A percentile compares a stretch with the other conserved stretches of the same genome.
phyloP scores from a whole-genome alignment of 1,140 invertebrate genomes.

The Heterodera carotae region DNA sequence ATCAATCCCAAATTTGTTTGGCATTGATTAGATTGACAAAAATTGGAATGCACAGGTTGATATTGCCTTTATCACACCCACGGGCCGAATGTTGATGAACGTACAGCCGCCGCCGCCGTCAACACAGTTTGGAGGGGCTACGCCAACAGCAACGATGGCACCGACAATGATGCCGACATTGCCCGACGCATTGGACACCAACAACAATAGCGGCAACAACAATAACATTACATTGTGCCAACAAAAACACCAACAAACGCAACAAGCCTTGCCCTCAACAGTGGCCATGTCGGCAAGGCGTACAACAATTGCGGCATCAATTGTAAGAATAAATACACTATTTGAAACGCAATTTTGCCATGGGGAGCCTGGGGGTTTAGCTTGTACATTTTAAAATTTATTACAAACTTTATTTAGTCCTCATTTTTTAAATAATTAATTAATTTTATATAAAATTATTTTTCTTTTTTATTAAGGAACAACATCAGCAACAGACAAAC shows the following conservation, averaged over 20 bases:
- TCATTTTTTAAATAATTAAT: no score
- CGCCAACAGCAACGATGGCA: neutral
- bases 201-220: neutral
- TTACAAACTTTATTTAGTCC: no score
- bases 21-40: neutral
- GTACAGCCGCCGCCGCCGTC: neutral
- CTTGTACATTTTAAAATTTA: no score
- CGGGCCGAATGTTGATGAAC: conserved; percentile 40
- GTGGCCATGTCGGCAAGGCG: neutral
- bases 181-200: neutral
- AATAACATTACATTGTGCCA: neutral
- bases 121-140: neutral
- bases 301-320: neutral
- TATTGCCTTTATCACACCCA: conserved; percentile 59
- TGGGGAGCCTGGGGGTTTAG: no score
- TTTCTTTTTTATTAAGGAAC: no score
- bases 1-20: no score
- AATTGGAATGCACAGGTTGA: conserved; percentile 53
- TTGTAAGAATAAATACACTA: neutral
- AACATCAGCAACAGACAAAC: neutral
- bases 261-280: neutral
- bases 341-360: no score
- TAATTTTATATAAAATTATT: no score
- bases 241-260: neutral
- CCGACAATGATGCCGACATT: neutral